Evolutionary conservation across 2,113 vertebrate genomes (phyloP).

Genomic region (Hemiscyllium ocellatum): DNA sequence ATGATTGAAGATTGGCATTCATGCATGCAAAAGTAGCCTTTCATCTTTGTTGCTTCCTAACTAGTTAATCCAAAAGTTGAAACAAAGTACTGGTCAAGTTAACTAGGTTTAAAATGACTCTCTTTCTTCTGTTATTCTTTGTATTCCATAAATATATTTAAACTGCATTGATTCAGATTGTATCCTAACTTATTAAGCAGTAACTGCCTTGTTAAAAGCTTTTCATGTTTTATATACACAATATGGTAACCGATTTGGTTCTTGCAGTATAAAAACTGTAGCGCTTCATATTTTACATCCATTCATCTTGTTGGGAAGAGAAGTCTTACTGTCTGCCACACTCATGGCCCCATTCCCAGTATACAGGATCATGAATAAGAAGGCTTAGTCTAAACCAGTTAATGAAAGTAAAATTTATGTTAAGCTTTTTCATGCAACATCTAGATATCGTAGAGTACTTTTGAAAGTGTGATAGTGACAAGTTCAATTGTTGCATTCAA

Average conservation of each 20-base stretch:
- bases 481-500: no score
- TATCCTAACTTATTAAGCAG: background rate
- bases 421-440: no score
- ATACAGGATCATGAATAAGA: background rate
- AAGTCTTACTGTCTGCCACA: background rate
- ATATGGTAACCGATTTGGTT: background rate
- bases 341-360: background rate
- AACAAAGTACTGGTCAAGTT: background rate
- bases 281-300: background rate
- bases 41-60: background rate
- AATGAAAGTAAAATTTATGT: no score
- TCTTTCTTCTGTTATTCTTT: background rate
- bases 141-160: background rate
- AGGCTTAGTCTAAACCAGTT: no score
- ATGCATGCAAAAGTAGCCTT: background rate
- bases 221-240: background rate
- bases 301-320: background rate
- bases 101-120: background rate
- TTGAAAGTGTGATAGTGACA: no score
- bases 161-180: background rate
- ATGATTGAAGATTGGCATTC: background rate
- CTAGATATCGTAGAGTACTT: no score
- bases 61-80: background rate
- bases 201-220: background rate
- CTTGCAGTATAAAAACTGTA: background rate